Conservation (phyloP, 2,888 invertebrate genomes). For the Deilephila porcellus region DNA sequence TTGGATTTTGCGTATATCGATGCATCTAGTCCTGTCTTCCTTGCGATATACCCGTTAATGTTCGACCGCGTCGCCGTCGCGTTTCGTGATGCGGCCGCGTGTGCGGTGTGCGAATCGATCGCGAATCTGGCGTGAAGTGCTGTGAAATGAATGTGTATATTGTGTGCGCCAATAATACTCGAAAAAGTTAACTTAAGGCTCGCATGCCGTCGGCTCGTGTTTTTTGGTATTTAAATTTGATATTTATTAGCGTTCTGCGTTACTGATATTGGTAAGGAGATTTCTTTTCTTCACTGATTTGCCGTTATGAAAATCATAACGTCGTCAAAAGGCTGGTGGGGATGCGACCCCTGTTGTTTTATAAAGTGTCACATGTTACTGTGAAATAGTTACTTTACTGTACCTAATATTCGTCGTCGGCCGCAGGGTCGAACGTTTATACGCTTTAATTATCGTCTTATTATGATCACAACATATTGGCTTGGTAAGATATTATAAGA, state of each 20-base stretch:
- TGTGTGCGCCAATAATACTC: constrained; percentile 40
- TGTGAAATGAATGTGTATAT: constrained; percentile 33
- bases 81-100: constrained; percentile 38
- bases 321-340: constrained; percentile 26
- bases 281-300: constrained; percentile 22
- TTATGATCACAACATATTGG: constrained; percentile 59
- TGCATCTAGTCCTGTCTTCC: constrained; percentile 77
- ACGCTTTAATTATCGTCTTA: constrained; percentile 65
- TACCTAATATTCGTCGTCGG: constrained; percentile 40
- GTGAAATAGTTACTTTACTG: constrained; percentile 33
- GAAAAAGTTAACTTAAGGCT: constrained; percentile 37
- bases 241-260: constrained; percentile 23
- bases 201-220: constrained; percentile 37
- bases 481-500: constrained; percentile 59
- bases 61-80: constrained; percentile 37
- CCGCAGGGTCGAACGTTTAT: constrained; percentile 52
- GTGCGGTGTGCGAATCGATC: constrained; percentile 37
- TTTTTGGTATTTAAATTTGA: constrained; percentile 25
- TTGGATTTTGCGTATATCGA: constrained; percentile 47
- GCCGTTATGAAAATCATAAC: constrained; percentile 24
- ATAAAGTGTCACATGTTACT: constrained; percentile 22
- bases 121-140: constrained; percentile 37
- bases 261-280: constrained; percentile 9
- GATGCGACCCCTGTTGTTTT: constrained; percentile 24
- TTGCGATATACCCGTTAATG: constrained; percentile 49